Evolutionary conservation across 92 coral and sea anemone species (phyloP), one percentile per base, ranked within the genome.

Genomic region (Blastomussa wellsi): DNA sequence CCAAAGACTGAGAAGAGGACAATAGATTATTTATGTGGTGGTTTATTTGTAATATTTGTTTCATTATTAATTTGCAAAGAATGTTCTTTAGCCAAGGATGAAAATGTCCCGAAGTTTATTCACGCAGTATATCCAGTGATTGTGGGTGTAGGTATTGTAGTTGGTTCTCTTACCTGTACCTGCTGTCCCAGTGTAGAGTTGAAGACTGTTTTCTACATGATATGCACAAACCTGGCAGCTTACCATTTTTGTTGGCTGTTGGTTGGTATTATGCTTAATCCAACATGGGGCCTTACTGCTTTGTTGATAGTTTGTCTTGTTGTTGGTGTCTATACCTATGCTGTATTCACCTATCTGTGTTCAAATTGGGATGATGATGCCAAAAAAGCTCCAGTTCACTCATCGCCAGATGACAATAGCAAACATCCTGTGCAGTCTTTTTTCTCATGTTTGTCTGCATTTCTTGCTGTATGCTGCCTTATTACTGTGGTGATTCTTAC

Each of bases 231-330:
- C n/a, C 28, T 13, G 39, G 20, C 73, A 31, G 38, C n/a, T 20
- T 33, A 13, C 44, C 73, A 68, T 68, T 68, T 68, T 31, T 68
- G 73, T 68, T 68, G 39, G 73, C 73, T 68, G 24, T 17, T 68
- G 7, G 39, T 68, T 15, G 73, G 73, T 68, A 68, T 68, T 0
- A 68, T 68, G 73, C 73, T 68, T 12, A 68, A 68, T 68, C 73
- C 39, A 32, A 68, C 24, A 33, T 68, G 73, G 73, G 73, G 73
- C 0, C 73, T 68, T 14, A 39, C 38, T 31, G 73, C 28, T 68
- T 36, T 68, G 24, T 20, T 68, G 39, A 5, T 33, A 68, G 39
- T 68, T 33, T 68, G 73, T 22, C 73, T 68, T 68, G 10, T 68
- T 33, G 35, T 68, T 68, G 73, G 73, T 68, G 24, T 68, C 39